Evolutionary conservation across 2,888 invertebrate species (phyloP).

Genomic region (Odontomyia ornata): DNA sequence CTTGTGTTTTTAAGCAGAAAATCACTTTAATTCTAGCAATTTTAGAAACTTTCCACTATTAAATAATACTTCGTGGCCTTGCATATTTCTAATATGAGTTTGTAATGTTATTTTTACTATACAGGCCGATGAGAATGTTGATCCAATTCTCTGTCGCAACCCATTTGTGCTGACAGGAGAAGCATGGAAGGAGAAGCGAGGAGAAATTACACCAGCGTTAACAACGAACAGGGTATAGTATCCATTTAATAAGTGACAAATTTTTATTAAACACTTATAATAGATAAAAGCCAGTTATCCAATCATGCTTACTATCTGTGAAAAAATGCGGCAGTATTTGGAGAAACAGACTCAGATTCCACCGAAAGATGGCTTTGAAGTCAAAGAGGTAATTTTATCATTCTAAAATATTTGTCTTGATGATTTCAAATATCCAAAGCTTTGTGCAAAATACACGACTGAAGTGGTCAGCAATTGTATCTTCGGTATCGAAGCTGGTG

Average conservation of each 20-base stretch:
- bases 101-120: too few species aligned
- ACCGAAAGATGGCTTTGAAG: constrained; percentile 60
- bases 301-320: constrained; percentile 63
- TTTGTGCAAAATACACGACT: constrained; percentile 60
- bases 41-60: too few species aligned
- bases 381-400: constrained; percentile 58
- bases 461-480: constrained; percentile 65
- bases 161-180: constrained; percentile 65
- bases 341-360: constrained; percentile 55
- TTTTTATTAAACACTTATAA: not conserved
- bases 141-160: constrained; percentile 65
- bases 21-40: too few species aligned
- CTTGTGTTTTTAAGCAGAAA: too few species aligned
- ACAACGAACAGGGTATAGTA: constrained; percentile 64
- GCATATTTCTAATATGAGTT: too few species aligned
- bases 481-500: constrained; percentile 63
- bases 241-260: not conserved
- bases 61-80: too few species aligned
- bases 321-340: constrained; percentile 62
- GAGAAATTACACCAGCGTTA: constrained; percentile 66
- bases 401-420: too few species aligned
- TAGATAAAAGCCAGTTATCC: constrained; percentile 66
- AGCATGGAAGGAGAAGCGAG: constrained; percentile 65
- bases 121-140: constrained; percentile 61
- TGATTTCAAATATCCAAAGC: too few species aligned